Conservation (phyloP, 2,113 vertebrate genomes). For the Ceuthmochares aereus region DNA sequence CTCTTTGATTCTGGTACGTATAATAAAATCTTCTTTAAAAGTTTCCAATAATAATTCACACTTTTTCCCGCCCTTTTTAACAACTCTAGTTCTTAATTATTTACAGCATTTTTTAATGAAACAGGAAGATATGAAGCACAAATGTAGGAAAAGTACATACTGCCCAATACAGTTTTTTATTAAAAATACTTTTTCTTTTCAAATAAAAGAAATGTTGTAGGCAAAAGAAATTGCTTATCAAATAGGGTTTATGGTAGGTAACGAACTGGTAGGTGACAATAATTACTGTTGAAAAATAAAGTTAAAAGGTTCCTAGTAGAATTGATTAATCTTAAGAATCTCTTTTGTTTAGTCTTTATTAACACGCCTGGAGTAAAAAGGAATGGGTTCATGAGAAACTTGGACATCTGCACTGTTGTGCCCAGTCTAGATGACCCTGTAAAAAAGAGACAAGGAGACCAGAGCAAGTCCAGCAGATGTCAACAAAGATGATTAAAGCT, state of each 20-base stretch:
- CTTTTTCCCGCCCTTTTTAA: background rate
- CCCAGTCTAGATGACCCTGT: background rate
- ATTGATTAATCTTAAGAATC: background rate
- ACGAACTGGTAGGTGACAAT: background rate
- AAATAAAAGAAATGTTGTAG: background rate
- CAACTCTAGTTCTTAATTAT: background rate
- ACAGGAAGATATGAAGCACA: background rate
- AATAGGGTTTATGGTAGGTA: background rate
- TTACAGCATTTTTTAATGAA: background rate
- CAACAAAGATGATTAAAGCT: background rate
- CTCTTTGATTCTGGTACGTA: background rate
- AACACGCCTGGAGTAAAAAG: background rate
- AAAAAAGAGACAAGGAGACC: background rate
- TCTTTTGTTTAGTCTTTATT: background rate
- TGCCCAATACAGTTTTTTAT: background rate
- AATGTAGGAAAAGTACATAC: background rate
- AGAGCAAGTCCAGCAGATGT: background rate
- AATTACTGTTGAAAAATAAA: background rate
- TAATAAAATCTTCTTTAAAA: background rate
- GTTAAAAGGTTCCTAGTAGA: background rate
- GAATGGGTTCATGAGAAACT: background rate
- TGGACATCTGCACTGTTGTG: background rate
- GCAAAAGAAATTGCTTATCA: background rate
- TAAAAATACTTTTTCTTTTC: background rate
- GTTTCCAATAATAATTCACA: background rate